phyloP scores from a whole-genome alignment of 1,140 invertebrate genomes.

The Zaprionus vittiger region DNA sequence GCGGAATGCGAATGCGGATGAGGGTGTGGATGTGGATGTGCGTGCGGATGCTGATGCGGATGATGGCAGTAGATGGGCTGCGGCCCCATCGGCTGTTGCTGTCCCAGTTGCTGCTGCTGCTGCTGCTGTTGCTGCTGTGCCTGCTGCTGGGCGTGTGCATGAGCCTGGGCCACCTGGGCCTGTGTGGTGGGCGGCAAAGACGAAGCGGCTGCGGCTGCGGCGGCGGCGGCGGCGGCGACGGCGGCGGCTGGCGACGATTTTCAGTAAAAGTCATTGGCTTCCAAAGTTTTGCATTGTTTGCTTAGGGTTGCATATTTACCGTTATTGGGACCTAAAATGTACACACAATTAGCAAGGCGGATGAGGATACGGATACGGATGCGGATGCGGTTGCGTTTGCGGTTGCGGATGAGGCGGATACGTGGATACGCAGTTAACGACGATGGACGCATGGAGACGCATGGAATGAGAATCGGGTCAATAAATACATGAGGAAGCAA shows the following conservation, averaged over 20 bases:
- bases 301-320: conserved; percentile 96
- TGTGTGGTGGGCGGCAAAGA: conserved; percentile 66
- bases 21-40: conserved; percentile 83
- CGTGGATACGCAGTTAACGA: conserved; percentile 6
- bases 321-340: conserved; percentile 87
- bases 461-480: conserved; percentile 40
- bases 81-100: conserved; percentile 81
- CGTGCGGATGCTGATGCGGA: conserved; percentile 76
- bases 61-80: conserved; percentile 83
- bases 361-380: conserved; percentile 61
- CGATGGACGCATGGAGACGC: conserved; percentile 10
- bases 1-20: conserved; percentile 81
- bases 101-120: conserved; percentile 69
- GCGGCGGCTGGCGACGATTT: conserved; percentile 87
- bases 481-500: neutral
- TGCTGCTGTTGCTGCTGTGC: conserved; percentile 51
- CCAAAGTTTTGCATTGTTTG: conserved; percentile 97
- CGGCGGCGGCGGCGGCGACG: conserved; percentile 62
- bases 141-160: conserved; percentile 55
- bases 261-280: conserved; percentile 97
- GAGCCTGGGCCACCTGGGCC: conserved; percentile 58
- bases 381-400: neutral
- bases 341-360: conserved; percentile 78
- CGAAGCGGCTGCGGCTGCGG: conserved; percentile 47
- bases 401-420: conserved; percentile 22